Evolutionary conservation across 1,140 invertebrate species (phyloP).

Genomic region (Neodiprion lecontei): DNA sequence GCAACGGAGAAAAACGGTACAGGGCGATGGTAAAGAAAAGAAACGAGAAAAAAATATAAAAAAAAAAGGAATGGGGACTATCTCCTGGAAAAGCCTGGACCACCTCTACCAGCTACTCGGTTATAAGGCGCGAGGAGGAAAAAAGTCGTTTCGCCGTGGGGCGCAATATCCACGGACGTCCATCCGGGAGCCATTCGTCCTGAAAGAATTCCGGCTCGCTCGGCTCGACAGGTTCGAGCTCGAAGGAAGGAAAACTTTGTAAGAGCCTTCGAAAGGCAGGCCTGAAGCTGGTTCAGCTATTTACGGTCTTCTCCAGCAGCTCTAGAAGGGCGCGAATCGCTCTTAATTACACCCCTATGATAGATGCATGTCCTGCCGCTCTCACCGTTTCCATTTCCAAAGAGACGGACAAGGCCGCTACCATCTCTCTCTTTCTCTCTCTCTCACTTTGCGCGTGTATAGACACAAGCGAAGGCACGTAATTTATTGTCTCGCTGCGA

Average conservation of each 20-base stretch:
- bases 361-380: not conserved
- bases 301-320: not conserved
- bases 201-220: not conserved
- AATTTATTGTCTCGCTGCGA: not conserved
- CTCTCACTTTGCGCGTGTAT: too few relatives aligned
- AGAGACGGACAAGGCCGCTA: not conserved
- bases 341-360: not conserved
- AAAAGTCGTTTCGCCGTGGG: not conserved
- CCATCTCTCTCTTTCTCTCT: too few relatives aligned
- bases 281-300: not conserved
- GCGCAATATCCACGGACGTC: conserved; percentile 1
- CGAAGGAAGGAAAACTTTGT: not conserved
- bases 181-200: conserved; percentile 1
- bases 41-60: too few relatives aligned
- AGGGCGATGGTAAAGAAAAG: not conserved
- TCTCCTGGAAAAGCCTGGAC: too few relatives aligned
- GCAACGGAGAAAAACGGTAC: not conserved
- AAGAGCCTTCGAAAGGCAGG: not conserved
- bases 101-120: too few relatives aligned
- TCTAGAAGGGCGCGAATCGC: not conserved
- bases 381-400: not conserved
- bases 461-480: not conserved
- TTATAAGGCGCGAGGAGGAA: not conserved
- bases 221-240: too few relatives aligned
- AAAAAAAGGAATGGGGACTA: too few relatives aligned